Conservation (phyloP, 2,888 invertebrate genomes). For the Leuctra nigra region DNA sequence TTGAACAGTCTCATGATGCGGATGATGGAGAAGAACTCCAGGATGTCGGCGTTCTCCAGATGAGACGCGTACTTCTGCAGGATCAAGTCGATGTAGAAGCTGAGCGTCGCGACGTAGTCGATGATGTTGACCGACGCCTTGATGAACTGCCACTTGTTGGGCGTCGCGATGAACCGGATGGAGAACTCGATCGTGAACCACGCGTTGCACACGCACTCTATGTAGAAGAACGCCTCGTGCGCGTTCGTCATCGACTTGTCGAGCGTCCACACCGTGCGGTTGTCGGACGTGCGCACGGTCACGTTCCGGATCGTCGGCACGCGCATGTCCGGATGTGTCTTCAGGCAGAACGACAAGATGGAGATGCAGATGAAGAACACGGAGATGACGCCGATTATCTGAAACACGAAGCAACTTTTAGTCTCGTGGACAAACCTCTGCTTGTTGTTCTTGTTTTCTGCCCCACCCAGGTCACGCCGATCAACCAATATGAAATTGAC, state of each 20-base stretch:
- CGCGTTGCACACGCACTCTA: constrained; percentile 96
- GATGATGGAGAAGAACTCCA: constrained; percentile 97
- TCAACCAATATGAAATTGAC: no score
- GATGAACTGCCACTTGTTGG: constrained; percentile 87
- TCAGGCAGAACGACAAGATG: constrained; percentile 98
- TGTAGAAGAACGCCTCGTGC: constrained; percentile 95
- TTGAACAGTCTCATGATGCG: constrained; percentile 97
- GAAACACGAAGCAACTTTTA: constrained; percentile 48
- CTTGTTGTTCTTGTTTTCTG: no score
- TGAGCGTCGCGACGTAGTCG: constrained; percentile 97
- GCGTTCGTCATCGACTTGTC: constrained; percentile 93
- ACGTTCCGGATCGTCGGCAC: constrained; percentile 81
- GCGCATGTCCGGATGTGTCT: constrained; percentile 98
- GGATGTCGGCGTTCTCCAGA: constrained; percentile 88
- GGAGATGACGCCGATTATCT: constrained; percentile 97
- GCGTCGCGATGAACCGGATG: constrained; percentile 80
- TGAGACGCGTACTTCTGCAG: constrained; percentile 86
- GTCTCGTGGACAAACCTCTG: no score
- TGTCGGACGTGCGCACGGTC: constrained; percentile 67
- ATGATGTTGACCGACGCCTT: constrained; percentile 97
- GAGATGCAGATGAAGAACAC: constrained; percentile 99
- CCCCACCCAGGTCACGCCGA: no score
- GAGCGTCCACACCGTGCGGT: constrained; percentile 71
- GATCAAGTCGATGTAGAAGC: constrained; percentile 93
- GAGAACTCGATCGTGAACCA: constrained; percentile 99